These are phyloP conservation scores for Rhagonycha fulva DNA, from an alignment of 2,888 invertebrate species.

Conservation along the genomic window DNA sequence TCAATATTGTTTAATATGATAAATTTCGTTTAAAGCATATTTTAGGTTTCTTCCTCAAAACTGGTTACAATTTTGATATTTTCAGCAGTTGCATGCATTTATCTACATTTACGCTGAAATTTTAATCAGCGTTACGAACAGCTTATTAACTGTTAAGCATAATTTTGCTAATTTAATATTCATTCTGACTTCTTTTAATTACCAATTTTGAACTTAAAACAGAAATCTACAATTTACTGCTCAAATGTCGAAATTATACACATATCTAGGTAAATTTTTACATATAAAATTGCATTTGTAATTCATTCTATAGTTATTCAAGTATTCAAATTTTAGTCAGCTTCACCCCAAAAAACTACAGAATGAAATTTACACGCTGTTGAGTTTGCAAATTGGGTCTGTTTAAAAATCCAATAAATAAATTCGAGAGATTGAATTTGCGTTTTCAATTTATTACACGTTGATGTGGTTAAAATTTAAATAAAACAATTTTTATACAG, in stretches of 20 bases:
- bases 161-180: background rate
- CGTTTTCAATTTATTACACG: background rate
- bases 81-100: background rate
- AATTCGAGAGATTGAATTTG: background rate
- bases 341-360: background rate
- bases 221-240: background rate
- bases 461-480: background rate
- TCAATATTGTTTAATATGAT: constrained; percentile 23
- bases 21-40: constrained; percentile 6
- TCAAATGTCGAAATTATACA: too few species aligned
- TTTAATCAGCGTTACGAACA: background rate
- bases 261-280: background rate
- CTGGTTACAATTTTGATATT: background rate
- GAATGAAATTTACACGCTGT: background rate
- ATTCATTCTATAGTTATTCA: background rate
- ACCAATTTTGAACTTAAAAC: background rate
- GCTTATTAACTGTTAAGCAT: background rate
- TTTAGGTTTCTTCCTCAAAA: background rate
- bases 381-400: background rate
- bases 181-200: background rate
- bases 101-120: background rate
- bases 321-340: background rate
- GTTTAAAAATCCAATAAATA: background rate
- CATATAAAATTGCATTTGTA: background rate
- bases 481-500: background rate